Evolutionary conservation across 2,797 vertebrate species (phyloP), one percentile per base, ranked within the genome.

Genomic region (Darevskia mixta): DNA sequence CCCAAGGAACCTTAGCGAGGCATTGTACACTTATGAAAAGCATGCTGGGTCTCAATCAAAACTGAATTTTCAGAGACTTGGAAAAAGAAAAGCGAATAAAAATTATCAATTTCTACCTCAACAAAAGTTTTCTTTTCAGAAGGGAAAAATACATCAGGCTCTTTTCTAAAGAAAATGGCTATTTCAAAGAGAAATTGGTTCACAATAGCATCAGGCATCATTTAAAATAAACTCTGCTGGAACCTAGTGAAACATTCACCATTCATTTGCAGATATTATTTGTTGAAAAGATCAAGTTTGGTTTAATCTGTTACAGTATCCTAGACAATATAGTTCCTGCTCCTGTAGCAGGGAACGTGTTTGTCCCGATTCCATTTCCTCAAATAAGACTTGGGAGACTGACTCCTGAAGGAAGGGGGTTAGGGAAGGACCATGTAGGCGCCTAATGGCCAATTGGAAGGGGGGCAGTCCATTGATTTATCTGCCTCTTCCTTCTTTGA

Each of bases 301-400:
- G 61, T 94, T 94, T 91, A 93, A 95, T 92, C 91, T 83, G 89
- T 88, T 89, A 93, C 55, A 79, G 86, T 92, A 94, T 94, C 67
- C 71, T 85, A 27, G 79, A 92, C 88, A 87, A 87, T 55, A 55
- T 55, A 55, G 49, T 55, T 55, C 49, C 49, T 55, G 49, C 49
- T 55, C 49, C 49, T 55, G 13, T 55, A 55, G 49, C 49, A 55
- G 49, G 15, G 49, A 55, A 0, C n/a, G 49, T 55, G 49, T 13
- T 55, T 55, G 13, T 55, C 13, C 13, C 49, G 4, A 55, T 55
- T 55, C 49, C 49, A 55, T 55, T 55, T 55, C 49, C 49, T 55
- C 49, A 55, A 55, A 55, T 55, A 55, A 55, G 49, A 55, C 49
- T 55, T 55, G 49, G 49, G 49, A 55, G 13, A 55, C 49, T 55